Evolutionary conservation across 2,888 invertebrate species (phyloP).

Genomic region (Leucozona laternaria): DNA sequence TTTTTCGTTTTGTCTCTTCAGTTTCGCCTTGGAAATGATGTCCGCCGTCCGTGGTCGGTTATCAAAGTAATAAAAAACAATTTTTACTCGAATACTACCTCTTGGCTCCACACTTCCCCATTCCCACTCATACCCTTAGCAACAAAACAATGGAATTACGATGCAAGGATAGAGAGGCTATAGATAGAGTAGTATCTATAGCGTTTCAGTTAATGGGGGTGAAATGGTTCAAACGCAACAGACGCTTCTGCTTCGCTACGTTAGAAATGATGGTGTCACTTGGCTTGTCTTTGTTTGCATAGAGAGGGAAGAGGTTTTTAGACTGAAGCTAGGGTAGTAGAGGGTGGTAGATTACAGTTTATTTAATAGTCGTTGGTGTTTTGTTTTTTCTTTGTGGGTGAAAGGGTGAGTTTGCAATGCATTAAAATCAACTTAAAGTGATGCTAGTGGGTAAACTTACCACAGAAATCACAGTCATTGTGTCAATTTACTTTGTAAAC

Average conservation of each 20-base stretch:
- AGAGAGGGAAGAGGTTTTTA: background rate
- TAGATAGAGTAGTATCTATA: conserved; percentile 25
- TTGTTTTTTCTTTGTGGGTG: conserved; percentile 42
- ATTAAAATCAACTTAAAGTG: conserved; percentile 68
- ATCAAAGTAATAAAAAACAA: conserved; percentile 83
- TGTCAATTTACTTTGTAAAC: conserved; percentile 69
- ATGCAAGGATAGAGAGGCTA: background rate
- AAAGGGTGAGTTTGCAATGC: conserved; percentile 46
- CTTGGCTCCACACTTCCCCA: conserved; percentile 23
- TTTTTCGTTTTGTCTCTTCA: background rate
- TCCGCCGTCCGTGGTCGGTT: conserved; percentile 83
- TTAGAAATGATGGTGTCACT: conserved; percentile 56
- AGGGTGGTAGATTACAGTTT: conserved; percentile 69
- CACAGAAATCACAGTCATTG: conserved; percentile 72
- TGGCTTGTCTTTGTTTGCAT: conserved; percentile 58
- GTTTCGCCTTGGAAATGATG: conserved; percentile 33
- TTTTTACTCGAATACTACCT: conserved; percentile 75
- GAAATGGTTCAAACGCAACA: conserved; percentile 71
- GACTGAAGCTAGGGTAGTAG: background rate
- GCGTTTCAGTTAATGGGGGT: conserved; percentile 70
- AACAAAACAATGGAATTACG: conserved; percentile 26
- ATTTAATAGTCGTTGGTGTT: conserved; percentile 55
- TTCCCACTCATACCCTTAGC: background rate
- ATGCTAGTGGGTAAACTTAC: conserved; percentile 54
- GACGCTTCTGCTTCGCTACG: conserved; percentile 45